phyloP scores from a whole-genome alignment of 2,797 vertebrate species.

The Pipistrellus kuhlii region DNA sequence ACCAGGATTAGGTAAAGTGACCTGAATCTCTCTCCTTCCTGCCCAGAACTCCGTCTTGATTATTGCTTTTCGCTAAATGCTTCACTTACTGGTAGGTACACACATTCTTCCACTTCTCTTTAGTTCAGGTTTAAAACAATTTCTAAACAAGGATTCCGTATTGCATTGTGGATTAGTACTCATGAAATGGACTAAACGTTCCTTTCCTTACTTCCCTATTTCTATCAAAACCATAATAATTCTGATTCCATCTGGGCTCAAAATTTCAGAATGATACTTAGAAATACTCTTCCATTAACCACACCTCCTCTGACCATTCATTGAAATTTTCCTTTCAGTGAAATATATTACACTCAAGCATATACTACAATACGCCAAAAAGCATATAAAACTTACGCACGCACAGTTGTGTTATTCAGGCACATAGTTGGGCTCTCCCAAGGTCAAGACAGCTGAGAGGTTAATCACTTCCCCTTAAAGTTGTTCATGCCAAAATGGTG shows the following conservation, averaged over 20 bases:
- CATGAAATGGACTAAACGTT: not conserved
- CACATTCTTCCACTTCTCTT: not conserved
- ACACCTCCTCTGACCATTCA: not conserved
- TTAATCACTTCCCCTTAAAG: not conserved
- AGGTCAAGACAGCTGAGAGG: not conserved
- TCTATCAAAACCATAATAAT: constrained; percentile 9
- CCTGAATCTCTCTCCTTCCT: not conserved
- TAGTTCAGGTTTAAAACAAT: constrained; percentile 11
- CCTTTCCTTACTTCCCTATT: not conserved
- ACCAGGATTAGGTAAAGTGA: not conserved
- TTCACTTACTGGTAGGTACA: not conserved
- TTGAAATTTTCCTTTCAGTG: not conserved
- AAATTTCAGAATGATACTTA: constrained; percentile 5
- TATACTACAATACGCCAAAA: not conserved
- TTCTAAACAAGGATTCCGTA: not conserved
- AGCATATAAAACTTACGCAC: not conserved
- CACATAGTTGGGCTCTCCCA: not conserved
- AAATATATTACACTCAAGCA: not conserved
- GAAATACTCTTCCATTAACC: not conserved
- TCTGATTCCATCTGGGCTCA: not conserved
- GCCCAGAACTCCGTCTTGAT: not conserved
- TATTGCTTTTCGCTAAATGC: not conserved
- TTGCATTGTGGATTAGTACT: not conserved
- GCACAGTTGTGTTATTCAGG: not conserved
- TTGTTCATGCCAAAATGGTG: not conserved